A percentile compares a stretch with the other conserved stretches of the same genome.
These are phyloP conservation scores for Pocillopora meandrina DNA, from an alignment of 92 coral and sea anemone species.

Conservation along the genomic window DNA sequence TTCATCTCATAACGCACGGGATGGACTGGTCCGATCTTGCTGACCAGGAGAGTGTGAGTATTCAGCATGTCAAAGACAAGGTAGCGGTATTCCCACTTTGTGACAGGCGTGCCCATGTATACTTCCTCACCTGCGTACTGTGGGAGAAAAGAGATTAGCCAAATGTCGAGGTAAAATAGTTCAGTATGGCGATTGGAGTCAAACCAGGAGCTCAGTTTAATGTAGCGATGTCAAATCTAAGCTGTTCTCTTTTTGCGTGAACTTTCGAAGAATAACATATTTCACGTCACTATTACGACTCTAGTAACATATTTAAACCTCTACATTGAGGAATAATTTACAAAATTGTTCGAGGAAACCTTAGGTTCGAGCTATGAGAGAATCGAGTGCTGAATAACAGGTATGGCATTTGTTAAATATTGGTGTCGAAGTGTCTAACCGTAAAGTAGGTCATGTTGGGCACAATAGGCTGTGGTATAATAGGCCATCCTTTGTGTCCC, in stretches of 20 bases:
- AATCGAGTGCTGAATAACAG: too few species aligned
- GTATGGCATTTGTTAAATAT: too few species aligned
- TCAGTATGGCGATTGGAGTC: neutral
- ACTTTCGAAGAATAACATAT: too few species aligned
- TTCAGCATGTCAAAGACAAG: constrained; percentile 81
- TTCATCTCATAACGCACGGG: constrained; percentile 98
- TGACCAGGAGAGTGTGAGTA: constrained; percentile 82
- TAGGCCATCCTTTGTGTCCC: constrained; percentile 76
- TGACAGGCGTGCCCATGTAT: constrained; percentile 83
- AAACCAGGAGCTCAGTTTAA: neutral
- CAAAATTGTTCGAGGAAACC: too few species aligned
- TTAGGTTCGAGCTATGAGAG: too few species aligned
- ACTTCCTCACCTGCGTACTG: constrained; percentile 80
- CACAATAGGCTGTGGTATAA: constrained; percentile 91
- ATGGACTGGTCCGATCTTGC: constrained; percentile 77
- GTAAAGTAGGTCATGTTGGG: constrained; percentile 92
- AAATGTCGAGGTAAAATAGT: neutral
- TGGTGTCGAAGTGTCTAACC: constrained; percentile 38
- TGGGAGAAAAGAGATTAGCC: constrained; percentile 6
- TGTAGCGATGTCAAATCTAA: too few species aligned
- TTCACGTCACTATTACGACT: too few species aligned
- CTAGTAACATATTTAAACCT: too few species aligned
- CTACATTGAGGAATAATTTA: too few species aligned
- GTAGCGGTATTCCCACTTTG: constrained; percentile 90
- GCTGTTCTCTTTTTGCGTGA: too few species aligned